phyloP scores from a whole-genome alignment of 2,797 vertebrate species.

The Platyrinchus mystaceus region DNA sequence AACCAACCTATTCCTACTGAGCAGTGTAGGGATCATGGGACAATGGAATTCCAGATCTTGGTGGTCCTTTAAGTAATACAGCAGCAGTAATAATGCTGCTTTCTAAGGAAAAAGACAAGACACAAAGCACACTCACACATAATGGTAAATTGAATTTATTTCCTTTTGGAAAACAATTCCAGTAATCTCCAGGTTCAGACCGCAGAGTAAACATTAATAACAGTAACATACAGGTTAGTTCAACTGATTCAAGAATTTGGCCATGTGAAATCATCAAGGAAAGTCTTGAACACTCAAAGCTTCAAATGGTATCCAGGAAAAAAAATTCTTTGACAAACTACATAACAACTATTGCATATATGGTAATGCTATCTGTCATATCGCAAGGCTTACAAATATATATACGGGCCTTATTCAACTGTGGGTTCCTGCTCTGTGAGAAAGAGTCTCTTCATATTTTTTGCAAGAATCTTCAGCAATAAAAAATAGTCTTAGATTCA shows the following conservation, averaged over 20 bases:
- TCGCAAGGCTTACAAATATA: conserved; percentile 87
- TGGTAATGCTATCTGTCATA: conserved; percentile 86
- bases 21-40: not conserved
- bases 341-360: conserved; percentile 87
- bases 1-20: not conserved
- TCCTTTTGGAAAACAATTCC: conserved; percentile 89
- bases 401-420: conserved; percentile 83
- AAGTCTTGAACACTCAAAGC: conserved; percentile 84
- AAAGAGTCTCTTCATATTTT: conserved; percentile 67
- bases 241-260: conserved; percentile 90
- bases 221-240: conserved; percentile 97
- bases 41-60: not conserved
- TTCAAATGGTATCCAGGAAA: conserved; percentile 84
- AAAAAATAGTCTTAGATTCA: conserved; percentile 80
- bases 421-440: conserved; percentile 73
- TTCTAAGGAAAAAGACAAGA: conserved; percentile 73
- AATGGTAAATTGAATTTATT: conserved; percentile 91
- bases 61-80: not conserved
- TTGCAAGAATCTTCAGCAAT: conserved; percentile 78
- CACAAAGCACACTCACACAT: conserved; percentile 72
- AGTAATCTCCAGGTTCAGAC: conserved; percentile 98
- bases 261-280: conserved; percentile 85
- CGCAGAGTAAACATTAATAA: conserved; percentile 99
- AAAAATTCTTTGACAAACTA: conserved; percentile 82
- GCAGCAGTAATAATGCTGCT: not conserved